Conservation (phyloP, 2,113 vertebrate species). For the Bos indicus region DNA sequence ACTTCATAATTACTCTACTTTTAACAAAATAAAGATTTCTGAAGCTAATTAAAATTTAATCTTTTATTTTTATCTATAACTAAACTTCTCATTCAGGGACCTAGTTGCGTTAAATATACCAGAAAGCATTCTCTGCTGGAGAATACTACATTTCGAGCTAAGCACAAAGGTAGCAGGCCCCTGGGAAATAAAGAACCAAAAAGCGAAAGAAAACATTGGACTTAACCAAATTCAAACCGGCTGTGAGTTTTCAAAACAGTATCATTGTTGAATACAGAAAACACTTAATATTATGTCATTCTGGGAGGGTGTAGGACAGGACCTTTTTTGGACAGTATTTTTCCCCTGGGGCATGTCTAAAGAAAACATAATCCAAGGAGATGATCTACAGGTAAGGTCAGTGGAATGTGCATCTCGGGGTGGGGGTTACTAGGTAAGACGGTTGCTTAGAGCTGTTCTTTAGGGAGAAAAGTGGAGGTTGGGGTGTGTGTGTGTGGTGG, state of each 20-base stretch:
- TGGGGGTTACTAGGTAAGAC: background rate
- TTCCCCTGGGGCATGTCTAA: background rate
- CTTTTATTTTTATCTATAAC: background rate
- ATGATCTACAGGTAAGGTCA: background rate
- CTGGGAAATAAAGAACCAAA: slow-evolving; percentile 58
- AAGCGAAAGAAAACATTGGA: slow-evolving; percentile 53
- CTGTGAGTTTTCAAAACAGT: slow-evolving; percentile 57
- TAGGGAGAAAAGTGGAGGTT: background rate
- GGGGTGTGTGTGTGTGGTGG: background rate
- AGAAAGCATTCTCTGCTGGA: background rate
- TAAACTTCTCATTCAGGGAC: background rate
- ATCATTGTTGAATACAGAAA: slow-evolving; percentile 52
- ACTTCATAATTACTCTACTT: background rate
- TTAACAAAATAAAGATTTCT: background rate
- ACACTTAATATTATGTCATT: slow-evolving; percentile 64
- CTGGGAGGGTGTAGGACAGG: slow-evolving; percentile 55
- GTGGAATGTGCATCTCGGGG: background rate
- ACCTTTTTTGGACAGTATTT: slow-evolving; percentile 8
- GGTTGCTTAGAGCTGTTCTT: background rate
- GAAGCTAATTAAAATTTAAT: background rate
- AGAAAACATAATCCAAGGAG: slow-evolving; percentile 29
- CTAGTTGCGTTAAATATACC: background rate
- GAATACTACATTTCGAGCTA: background rate
- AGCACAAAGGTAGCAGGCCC: slow-evolving; percentile 14
- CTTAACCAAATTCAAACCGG: slow-evolving; percentile 53